These are phyloP conservation scores for Orussus abietinus DNA, from an alignment of 1,140 invertebrate species.

Conservation along the genomic window DNA sequence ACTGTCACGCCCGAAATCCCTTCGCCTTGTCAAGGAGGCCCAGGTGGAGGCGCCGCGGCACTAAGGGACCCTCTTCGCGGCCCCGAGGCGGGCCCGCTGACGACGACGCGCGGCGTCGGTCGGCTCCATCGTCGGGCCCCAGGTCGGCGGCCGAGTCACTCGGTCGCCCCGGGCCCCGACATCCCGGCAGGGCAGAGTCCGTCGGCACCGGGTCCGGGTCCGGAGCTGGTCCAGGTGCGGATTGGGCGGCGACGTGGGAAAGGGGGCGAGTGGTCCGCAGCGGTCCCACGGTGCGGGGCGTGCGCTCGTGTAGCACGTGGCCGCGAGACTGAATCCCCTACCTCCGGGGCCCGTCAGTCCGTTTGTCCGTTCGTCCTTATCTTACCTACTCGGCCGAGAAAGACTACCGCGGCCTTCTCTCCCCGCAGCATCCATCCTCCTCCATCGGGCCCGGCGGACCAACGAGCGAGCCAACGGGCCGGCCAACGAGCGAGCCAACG, in stretches of 20 bases:
- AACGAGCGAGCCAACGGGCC: constrained; percentile 11
- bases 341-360: constrained; percentile 43
- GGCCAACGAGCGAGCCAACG: constrained; percentile 8
- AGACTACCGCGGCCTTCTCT: constrained; percentile 41
- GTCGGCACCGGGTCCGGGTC: too few relatives aligned
- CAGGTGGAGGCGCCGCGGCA: too few relatives aligned
- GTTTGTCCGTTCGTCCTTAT: constrained; percentile 48
- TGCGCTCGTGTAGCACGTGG: constrained; percentile 52
- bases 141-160: too few relatives aligned
- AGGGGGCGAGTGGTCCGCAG: constrained; percentile 24
- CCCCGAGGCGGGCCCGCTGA: too few relatives aligned
- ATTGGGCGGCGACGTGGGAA: constrained; percentile 22
- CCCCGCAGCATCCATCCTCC: constrained; percentile 17
- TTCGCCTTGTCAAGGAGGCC: too few relatives aligned
- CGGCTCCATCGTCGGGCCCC: too few relatives aligned
- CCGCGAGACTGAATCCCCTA: constrained; percentile 51
- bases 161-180: too few relatives aligned
- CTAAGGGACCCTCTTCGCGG: too few relatives aligned
- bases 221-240: too few relatives aligned
- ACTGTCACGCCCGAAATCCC: too few relatives aligned
- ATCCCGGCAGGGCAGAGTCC: too few relatives aligned
- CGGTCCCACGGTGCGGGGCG: constrained; percentile 45
- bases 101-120: too few relatives aligned
- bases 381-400: constrained; percentile 37
- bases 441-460: constrained; percentile 4